These are phyloP conservation scores for Ceratitis capitata DNA, from an alignment of 1,140 invertebrate genomes.

Conservation along the genomic window DNA sequence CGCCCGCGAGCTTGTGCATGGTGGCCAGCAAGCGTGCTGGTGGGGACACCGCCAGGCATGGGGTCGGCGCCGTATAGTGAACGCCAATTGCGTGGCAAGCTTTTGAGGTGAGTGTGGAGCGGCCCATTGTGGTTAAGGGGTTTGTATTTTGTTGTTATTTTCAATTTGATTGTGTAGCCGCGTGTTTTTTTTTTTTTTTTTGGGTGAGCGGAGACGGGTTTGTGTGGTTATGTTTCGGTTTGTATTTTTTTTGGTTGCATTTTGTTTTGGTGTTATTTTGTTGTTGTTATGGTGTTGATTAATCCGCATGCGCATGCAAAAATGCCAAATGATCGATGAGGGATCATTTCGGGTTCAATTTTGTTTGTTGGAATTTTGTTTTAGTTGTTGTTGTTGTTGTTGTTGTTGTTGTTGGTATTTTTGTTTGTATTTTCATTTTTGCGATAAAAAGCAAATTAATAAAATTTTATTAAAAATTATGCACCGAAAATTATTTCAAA, in stretches of 20 bases:
- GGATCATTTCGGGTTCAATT: neutral
- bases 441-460: neutral
- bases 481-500: conserved; percentile 24
- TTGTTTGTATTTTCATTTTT: conserved; percentile 13
- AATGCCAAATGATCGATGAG: neutral
- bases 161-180: neutral
- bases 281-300: conserved; percentile 37
- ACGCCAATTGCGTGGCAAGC: conserved; percentile 62
- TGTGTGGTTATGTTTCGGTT: conserved; percentile 7
- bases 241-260: conserved; percentile 34
- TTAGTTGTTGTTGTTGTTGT: neutral
- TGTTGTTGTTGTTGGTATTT: conserved; percentile 25
- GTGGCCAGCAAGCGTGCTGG: conserved; percentile 24
- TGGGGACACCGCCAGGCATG: conserved; percentile 1
- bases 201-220: conserved; percentile 19
- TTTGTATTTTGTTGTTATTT: conserved; percentile 41
- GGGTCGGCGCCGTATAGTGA: conserved; percentile 49
- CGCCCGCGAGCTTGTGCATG: conserved; percentile 30
- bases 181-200: neutral
- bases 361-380: neutral
- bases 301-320: conserved; percentile 37
- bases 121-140: neutral
- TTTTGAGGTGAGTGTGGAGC: conserved; percentile 42
- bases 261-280: conserved; percentile 26
- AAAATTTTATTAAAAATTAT: conserved; percentile 2